phyloP scores from a whole-genome alignment of 2,888 invertebrate genomes.

The Isoperla grammatica region DNA sequence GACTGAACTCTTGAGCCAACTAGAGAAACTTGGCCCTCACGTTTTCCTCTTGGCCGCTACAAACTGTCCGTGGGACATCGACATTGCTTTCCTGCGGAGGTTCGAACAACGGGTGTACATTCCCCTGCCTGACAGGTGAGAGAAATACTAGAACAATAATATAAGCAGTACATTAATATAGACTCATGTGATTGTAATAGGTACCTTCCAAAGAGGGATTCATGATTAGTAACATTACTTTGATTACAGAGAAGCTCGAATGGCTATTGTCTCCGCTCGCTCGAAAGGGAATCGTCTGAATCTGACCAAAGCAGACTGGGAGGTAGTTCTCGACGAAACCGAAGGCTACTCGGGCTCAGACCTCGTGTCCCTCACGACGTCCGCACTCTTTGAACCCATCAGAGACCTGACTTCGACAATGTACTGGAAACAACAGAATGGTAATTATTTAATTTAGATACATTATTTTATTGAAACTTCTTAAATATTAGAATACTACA shows the following conservation, averaged over 20 bases:
- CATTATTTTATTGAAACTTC: too few species aligned
- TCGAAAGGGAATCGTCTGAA: slow-evolving; percentile 33
- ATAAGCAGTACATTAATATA: neutral
- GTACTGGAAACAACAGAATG: too few species aligned
- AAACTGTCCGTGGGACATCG: slow-evolving; percentile 59
- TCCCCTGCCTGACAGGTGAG: slow-evolving; percentile 48
- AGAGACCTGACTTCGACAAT: slow-evolving; percentile 44
- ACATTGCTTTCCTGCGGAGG: slow-evolving; percentile 51
- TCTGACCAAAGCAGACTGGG: slow-evolving; percentile 41
- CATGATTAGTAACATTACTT: neutral
- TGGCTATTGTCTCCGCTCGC: slow-evolving; percentile 38
- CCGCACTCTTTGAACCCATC: slow-evolving; percentile 46
- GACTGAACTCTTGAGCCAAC: slow-evolving; percentile 52
- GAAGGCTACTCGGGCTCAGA: slow-evolving; percentile 53
- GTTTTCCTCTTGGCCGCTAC: slow-evolving; percentile 51
- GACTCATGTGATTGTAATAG: neutral
- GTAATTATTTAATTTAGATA: too few species aligned
- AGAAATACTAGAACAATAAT: neutral
- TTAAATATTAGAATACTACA: too few species aligned
- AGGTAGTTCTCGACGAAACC: slow-evolving; percentile 43
- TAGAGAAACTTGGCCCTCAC: slow-evolving; percentile 40
- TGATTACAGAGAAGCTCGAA: slow-evolving; percentile 22
- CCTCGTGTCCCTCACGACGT: slow-evolving; percentile 45
- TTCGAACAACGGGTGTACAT: slow-evolving; percentile 53
- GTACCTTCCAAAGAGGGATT: neutral